phyloP scores from a whole-genome alignment of 1,140 invertebrate species.

The Gryon sp. region DNA sequence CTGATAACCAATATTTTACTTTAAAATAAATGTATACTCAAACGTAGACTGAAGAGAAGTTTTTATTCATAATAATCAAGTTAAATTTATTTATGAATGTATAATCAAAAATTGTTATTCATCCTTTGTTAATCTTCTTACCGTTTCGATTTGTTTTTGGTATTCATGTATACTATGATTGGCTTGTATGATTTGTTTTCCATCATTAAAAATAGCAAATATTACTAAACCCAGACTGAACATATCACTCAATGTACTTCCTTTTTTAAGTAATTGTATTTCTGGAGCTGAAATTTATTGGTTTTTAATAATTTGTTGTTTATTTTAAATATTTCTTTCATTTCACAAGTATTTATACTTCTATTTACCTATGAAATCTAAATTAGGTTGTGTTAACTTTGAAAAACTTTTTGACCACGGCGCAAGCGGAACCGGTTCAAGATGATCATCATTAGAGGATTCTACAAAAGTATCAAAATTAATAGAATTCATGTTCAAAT shows the following conservation, averaged over 20 bases:
- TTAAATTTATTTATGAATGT: too few species aligned
- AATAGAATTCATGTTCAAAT: too few species aligned
- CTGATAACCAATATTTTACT: constrained; percentile 1
- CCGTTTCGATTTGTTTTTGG: constrained; percentile 93
- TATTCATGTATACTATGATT: constrained; percentile 93
- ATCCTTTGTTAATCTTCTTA: constrained; percentile 79
- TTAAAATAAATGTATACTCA: too few species aligned
- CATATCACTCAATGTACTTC: constrained; percentile 94
- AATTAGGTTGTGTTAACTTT: constrained; percentile 95
- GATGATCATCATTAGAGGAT: constrained; percentile 84
- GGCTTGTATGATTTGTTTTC: constrained; percentile 91
- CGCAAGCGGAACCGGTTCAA: constrained; percentile 85
- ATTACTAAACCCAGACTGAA: constrained; percentile 96
- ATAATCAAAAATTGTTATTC: too few species aligned
- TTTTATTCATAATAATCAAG: too few species aligned
- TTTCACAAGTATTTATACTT: too few species aligned
- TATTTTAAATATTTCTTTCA: not conserved
- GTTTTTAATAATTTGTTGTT: constrained; percentile 1
- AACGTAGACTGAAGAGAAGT: not conserved
- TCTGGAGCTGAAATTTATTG: constrained; percentile 86
- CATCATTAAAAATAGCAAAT: constrained; percentile 93
- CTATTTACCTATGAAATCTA: constrained; percentile 91
- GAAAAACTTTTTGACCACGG: constrained; percentile 93
- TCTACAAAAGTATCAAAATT: constrained; percentile 80
- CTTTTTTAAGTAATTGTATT: constrained; percentile 90